Base-by-base conservation (phyloP, 2,113 vertebrate species). In the Lepus timidus region DNA sequence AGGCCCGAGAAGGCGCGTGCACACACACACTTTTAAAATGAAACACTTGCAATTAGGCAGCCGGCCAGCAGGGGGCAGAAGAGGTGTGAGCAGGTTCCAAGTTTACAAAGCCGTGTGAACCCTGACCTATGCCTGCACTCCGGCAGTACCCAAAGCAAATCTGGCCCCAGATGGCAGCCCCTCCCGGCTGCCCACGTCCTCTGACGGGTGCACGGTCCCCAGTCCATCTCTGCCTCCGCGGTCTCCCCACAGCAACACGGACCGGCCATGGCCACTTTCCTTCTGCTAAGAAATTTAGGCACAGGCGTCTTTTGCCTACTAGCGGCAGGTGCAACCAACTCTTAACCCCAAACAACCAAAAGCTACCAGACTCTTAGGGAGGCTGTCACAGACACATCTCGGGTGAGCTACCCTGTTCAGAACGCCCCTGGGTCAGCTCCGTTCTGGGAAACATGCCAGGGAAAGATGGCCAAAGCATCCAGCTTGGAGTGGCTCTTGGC, bases 161-260 rank as follows among this genome's bases (percentile, higher is more conserved):
- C 20, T 44, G 61, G 71, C 62, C 65, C n/a, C 86, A 89, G 71
- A 74, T 27, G 1, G 14, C 6, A 75, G 62, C 51, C 36, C 36
- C 82, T 39, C 52, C 55, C 39, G 31, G 75, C 27, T 88, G 52
- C 22, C 55, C 17, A 61, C 33, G 31, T 52, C 70, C 61, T 74
- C 7, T 52, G 55, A 90, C 81, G 27, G 51, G 20, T 11, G 65
- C 7, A 14, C 62, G 36, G 39, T n/a, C 44, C 27, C 70, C 31
- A 73, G 29, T 44, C 84, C 74, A 91, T 83, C 82, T 88, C 33
- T 79, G 31, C 19, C 76, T 88, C 58, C 78, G 73, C 92, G 85
- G 25, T 33, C 62, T 71, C 70, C 55, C 23, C 61, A 88, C 2
- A 91, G 64, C 0, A 51, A n/a, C 31, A 79, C n/a, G 31, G 67